These are phyloP conservation scores for Leptopilina boulardi DNA, from an alignment of 1,140 invertebrate genomes.

Conservation along the genomic window DNA sequence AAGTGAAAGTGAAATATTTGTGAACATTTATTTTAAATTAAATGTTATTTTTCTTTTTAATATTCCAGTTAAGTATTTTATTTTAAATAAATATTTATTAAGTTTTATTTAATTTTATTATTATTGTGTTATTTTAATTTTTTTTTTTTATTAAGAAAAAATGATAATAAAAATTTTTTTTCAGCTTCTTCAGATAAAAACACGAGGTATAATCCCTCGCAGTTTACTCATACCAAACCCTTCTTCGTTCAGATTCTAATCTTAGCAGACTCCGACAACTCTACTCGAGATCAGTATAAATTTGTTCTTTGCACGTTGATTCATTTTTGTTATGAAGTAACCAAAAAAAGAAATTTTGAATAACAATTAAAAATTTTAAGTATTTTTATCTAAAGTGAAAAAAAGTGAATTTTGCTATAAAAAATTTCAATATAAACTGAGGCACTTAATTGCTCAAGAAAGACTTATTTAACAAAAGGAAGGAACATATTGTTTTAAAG, in stretches of 20 bases:
- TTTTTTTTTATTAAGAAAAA: too few relatives aligned
- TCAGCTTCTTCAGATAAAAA: background rate
- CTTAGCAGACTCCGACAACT: conserved; percentile 54
- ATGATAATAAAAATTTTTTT: background rate
- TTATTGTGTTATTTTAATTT: background rate
- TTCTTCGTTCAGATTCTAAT: conserved; percentile 45
- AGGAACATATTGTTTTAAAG: background rate
- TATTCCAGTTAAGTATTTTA: background rate
- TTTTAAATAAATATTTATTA: background rate
- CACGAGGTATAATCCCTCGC: background rate
- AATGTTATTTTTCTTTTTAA: background rate
- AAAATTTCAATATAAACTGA: too few relatives aligned
- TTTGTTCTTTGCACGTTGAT: conserved; percentile 51
- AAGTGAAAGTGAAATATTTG: too few relatives aligned
- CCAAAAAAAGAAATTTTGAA: background rate
- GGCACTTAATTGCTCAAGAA: too few relatives aligned
- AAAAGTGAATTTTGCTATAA: background rate
- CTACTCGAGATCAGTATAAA: conserved; percentile 56
- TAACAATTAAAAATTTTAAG: background rate
- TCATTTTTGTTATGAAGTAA: background rate
- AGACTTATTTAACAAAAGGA: too few relatives aligned
- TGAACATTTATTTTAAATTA: background rate
- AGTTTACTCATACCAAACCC: background rate
- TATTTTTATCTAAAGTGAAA: background rate
- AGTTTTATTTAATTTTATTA: background rate